phyloP scores from a whole-genome alignment of 2,888 invertebrate species.

The Pharmacophagus antenor region DNA sequence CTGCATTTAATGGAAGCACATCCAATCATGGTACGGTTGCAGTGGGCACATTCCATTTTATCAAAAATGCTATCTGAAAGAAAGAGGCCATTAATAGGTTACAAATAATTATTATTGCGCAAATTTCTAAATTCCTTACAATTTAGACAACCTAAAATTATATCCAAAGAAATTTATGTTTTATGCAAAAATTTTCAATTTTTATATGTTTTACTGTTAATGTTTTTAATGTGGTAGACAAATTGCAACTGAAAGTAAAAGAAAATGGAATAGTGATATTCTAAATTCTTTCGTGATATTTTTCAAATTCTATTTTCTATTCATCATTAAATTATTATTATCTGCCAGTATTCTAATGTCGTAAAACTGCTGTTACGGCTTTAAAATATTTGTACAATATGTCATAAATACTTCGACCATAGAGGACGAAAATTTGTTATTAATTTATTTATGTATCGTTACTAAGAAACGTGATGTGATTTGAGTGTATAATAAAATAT shows the following conservation, averaged over 20 bases:
- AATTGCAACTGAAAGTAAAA: slow-evolving; percentile 39
- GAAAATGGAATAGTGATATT: slow-evolving; percentile 10
- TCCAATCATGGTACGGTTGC: slow-evolving; percentile 61
- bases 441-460: background rate
- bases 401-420: background rate
- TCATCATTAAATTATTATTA: slow-evolving; percentile 3
- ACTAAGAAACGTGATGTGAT: background rate
- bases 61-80: slow-evolving; percentile 22
- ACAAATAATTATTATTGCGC: no score
- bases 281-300: slow-evolving; percentile 19
- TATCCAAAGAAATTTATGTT: slow-evolving; percentile 32
- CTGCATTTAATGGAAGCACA: slow-evolving; percentile 68
- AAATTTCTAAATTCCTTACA: slow-evolving; percentile 1
- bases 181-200: slow-evolving; percentile 40
- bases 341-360: background rate
- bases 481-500: background rate
- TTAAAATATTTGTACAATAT: background rate
- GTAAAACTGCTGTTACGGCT: background rate
- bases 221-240: slow-evolving; percentile 42
- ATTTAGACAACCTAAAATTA: background rate
- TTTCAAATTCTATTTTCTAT: slow-evolving; percentile 7
- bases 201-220: slow-evolving; percentile 47
- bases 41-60: slow-evolving; percentile 61
- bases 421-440: background rate
- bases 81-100: no score